Evolutionary conservation across 2,888 invertebrate genomes (phyloP).

Genomic region (Gastracanthus pulcherrimus): DNA sequence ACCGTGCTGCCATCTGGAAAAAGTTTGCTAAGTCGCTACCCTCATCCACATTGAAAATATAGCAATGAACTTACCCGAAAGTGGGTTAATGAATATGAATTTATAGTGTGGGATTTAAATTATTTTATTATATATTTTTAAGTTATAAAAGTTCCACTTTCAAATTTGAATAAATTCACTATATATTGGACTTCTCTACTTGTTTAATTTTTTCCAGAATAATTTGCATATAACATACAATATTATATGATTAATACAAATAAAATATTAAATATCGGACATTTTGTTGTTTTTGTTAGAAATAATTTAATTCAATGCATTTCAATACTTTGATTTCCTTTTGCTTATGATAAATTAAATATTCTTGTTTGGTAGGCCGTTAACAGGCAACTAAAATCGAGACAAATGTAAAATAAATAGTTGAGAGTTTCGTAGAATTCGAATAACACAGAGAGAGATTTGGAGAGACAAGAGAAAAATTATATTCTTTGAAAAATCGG

Average conservation of each 20-base stretch:
- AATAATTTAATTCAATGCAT: background rate
- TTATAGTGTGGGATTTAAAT: background rate
- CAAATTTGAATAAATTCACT: slow-evolving; percentile 26
- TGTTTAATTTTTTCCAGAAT: background rate
- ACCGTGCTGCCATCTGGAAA: no score
- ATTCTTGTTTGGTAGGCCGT: background rate
- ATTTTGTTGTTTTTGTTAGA: background rate
- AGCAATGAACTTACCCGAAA: no score
- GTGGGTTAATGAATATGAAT: background rate
- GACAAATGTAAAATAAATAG: background rate
- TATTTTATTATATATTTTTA: background rate
- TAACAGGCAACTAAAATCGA: background rate
- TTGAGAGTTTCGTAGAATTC: background rate
- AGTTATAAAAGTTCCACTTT: background rate
- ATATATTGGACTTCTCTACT: slow-evolving; percentile 16
- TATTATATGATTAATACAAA: no score
- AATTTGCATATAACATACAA: background rate
- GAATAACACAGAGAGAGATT: slow-evolving; percentile 42
- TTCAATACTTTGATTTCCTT: background rate
- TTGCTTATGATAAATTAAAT: no score
- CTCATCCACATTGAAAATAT: no score
- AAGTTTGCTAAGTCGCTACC: no score
- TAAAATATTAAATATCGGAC: no score
- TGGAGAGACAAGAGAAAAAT: slow-evolving; percentile 52
- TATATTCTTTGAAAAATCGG: slow-evolving; percentile 4